A percentile compares a stretch with the other conserved stretches of the same genome.
phyloP scores from a whole-genome alignment of 1,140 invertebrate species.

The Coptotermes formosanus region DNA sequence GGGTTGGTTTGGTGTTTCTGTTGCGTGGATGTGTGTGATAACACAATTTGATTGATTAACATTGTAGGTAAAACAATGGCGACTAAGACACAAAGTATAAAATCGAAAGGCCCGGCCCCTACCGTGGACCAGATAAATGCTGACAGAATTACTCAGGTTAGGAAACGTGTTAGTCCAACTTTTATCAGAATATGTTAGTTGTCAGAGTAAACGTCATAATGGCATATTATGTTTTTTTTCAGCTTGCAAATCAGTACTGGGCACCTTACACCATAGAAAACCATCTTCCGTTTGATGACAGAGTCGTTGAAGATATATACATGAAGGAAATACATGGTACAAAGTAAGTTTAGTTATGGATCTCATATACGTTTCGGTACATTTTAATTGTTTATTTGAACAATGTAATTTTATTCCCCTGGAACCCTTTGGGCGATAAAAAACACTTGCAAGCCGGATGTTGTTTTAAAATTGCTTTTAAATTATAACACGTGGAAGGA shows the following conservation, averaged over 20 bases:
- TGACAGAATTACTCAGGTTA: slow-evolving; percentile 76
- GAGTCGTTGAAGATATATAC: slow-evolving; percentile 80
- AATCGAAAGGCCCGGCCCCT: slow-evolving; percentile 59
- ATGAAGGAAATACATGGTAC: slow-evolving; percentile 73
- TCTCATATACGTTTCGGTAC: neutral
- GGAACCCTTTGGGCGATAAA: neutral
- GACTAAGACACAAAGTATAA: neutral
- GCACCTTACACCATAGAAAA: slow-evolving; percentile 70
- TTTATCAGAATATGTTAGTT: neutral
- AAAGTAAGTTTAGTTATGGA: slow-evolving; percentile 50
- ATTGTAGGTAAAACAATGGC: neutral
- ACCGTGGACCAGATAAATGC: slow-evolving; percentile 83
- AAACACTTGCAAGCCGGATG: neutral
- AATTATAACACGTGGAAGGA: too few species aligned
- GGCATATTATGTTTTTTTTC: slow-evolving; percentile 41
- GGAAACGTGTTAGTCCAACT: neutral
- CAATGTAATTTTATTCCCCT: neutral
- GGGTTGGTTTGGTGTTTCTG: too few species aligned
- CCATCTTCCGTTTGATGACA: slow-evolving; percentile 67
- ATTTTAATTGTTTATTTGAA: neutral
- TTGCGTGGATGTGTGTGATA: too few species aligned
- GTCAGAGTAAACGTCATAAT: neutral
- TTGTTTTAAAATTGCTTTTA: too few species aligned
- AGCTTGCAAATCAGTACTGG: slow-evolving; percentile 89
- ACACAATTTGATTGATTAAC: too few species aligned